Base-by-base conservation (phyloP, 1,140 invertebrate genomes). In the Druon quercuslanigerum region DNA sequence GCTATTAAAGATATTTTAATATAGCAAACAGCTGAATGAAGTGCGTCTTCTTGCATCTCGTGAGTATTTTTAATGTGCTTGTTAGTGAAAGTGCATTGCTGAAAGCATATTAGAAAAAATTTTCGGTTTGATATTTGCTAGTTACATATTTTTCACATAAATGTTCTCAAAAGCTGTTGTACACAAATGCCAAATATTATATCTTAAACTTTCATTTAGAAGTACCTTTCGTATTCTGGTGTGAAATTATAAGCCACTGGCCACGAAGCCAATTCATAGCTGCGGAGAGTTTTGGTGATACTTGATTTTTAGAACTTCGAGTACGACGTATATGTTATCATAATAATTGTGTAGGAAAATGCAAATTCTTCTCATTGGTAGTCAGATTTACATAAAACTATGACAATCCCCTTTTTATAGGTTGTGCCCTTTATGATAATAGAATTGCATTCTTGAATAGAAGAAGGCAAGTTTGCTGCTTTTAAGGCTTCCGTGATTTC, bases 351-450 rank as follows among this genome's bases (percentile, higher is more conserved):
- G 56, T 25, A 57, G 25, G 3, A 57, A 57, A 20, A 57, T 57
- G 19, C 56, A 57, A 46, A 74, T 74, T 56, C 16, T 74, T n/a
- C 72, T 52, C 13, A 74, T 74, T 74, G 14, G 33, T 74, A 74
- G 9, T 3, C 7, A 13, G 17, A 8, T 56, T 74, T 11, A 14
- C 17, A 9, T 12, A 74, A n/a, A 16, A 74, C n/a, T 54, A 57
- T 16, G 3, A 51, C 14, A 40, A 57, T 12, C n/a, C 72, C 72
- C 14, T 74, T 74, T 9, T 16, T 74, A 50, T 74, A 74, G 7
- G 14, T 40, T 46, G 33, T 50, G 7, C 72, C 72, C 56, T 74
- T 74, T 11, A 57, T 56, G 14, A 33, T 17, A 46, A 57, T 20
- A n/a, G 14, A 12, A 33, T 56, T 16, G 16, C 52, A 74, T 20